Evolutionary conservation across 2,888 invertebrate species (phyloP).

Genomic region (Strigamia crassipes): DNA sequence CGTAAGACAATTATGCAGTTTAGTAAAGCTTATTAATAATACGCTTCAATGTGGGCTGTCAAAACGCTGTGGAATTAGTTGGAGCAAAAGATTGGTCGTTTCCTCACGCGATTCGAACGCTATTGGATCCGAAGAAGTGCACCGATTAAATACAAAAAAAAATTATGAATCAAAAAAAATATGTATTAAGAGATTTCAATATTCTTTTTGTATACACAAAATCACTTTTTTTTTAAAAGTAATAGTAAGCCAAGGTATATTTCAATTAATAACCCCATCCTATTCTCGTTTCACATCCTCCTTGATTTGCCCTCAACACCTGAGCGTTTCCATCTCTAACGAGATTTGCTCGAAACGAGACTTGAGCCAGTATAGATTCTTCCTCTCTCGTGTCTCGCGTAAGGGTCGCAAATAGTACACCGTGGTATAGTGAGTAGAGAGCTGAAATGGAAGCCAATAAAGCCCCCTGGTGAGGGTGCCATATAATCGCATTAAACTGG

Average conservation of each 20-base stretch:
- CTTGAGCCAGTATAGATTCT: constrained; percentile 19
- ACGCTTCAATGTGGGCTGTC: too few relatives aligned
- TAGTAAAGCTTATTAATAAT: too few relatives aligned
- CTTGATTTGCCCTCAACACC: constrained; percentile 26
- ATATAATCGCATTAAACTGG: constrained; percentile 41
- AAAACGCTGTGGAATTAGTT: too few relatives aligned
- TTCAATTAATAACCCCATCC: constrained; percentile 10
- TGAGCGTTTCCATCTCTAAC: constrained; percentile 26
- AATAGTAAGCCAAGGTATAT: neutral
- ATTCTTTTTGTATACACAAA: too few relatives aligned
- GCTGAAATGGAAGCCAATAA: constrained; percentile 43
- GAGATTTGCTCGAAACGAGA: constrained; percentile 5
- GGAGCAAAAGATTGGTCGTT: too few relatives aligned
- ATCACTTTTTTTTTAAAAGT: too few relatives aligned
- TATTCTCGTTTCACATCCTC: neutral
- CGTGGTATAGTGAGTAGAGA: neutral
- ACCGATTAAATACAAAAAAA: too few relatives aligned
- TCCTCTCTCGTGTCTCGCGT: neutral
- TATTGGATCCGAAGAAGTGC: too few relatives aligned
- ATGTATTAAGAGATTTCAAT: too few relatives aligned
- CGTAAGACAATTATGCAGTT: too few relatives aligned
- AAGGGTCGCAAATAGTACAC: constrained; percentile 1
- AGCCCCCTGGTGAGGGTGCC: constrained; percentile 17
- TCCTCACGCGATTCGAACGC: too few relatives aligned
- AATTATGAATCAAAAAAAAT: too few relatives aligned